Evolutionary conservation across 2,888 invertebrate species (phyloP), one percentile per base, ranked within the genome.

Genomic region (Pristionchus maxplancki): DNA sequence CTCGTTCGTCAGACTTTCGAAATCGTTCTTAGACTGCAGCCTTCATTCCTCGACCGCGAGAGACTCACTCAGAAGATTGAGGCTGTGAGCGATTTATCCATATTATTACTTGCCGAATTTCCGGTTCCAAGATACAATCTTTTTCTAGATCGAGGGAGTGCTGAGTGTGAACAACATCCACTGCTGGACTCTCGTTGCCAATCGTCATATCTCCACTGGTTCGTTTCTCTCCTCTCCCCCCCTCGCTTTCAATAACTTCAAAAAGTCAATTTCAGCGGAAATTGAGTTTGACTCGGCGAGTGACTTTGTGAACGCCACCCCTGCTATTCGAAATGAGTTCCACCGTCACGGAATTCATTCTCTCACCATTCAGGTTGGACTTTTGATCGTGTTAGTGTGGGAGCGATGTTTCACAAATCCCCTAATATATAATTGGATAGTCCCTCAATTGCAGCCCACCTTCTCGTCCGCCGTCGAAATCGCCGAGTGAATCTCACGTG

Each of bases 21-120:
- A 90, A 98, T 99, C 94, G 96, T 99, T 89, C 96, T 99, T 84
- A 99, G 99, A 96, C 98, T 98, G n/a, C 98, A 98, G 89, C 99
- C 99, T 85, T 98, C 98, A 28, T 98, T 98, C 95, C 98, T 99
- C 94, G 97, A 97, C 96, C 95, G 96, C 28, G 94, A 95, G n/a
- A 93, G 94, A 24, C 78, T 95, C 9, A 92, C 93, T 74, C 62
- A 88, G 17, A 90, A 93, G 71, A 89, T 94, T 34, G 90, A 88
- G 3, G 90, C 93, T 88, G 94, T 93, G 20, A 37, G 83, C 64
- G n/a, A 17, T 31, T 15, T 34, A 67, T 15, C 31, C 31, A 31
- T 31, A 17, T n/a, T n/a, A n/a, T n/a, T n/a, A n/a, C n/a, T n/a
- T n/a, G n/a, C n/a, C n/a, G n/a, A 1, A 67, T 24, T 67, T 67